Percentiles rank a stretch among this genome's conserved stretches.
Conservation (phyloP, 2,888 invertebrate genomes). For the Mesodorylaimus sp. region DNA sequence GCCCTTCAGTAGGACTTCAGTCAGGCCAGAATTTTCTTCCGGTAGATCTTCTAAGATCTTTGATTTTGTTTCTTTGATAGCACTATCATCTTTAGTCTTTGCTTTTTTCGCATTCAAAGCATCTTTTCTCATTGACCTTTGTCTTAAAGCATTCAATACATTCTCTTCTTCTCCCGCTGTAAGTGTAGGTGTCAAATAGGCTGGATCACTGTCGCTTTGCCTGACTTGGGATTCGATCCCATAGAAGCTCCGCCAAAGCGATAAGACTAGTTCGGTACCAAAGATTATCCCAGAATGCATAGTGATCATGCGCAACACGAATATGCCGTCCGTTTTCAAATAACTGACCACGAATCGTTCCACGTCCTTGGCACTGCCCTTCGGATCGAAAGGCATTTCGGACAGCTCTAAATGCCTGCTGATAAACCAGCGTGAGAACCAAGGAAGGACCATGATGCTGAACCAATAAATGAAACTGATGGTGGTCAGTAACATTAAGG, state of each 20-base stretch:
- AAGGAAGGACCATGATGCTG: conserved; percentile 17
- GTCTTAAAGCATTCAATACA: neutral
- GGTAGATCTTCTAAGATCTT: too few relatives aligned
- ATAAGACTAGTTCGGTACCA: conserved; percentile 10
- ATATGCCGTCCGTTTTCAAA: conserved; percentile 11
- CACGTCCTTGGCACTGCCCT: conserved; percentile 9
- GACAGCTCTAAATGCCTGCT: conserved; percentile 26
- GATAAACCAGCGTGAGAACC: conserved; percentile 20
- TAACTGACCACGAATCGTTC: conserved; percentile 10
- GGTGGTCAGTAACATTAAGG: conserved; percentile 19
- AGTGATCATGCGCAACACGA: conserved; percentile 12
- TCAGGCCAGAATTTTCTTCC: too few relatives aligned
- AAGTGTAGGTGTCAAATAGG: neutral
- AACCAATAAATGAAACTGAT: conserved; percentile 25
- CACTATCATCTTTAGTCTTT: neutral
- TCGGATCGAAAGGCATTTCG: conserved; percentile 25
- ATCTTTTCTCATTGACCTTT: neutral
- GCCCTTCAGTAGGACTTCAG: too few relatives aligned
- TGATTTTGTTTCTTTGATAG: too few relatives aligned
- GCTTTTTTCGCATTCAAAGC: neutral
- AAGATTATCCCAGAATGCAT: conserved; percentile 10
- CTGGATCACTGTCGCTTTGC: neutral
- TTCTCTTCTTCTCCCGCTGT: neutral
- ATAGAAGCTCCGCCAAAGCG: conserved; percentile 11
- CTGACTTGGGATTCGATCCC: neutral